Evolutionary conservation across 2,888 invertebrate species (phyloP), one percentile per base, ranked within the genome.

Genomic region (Papilio gigon): DNA sequence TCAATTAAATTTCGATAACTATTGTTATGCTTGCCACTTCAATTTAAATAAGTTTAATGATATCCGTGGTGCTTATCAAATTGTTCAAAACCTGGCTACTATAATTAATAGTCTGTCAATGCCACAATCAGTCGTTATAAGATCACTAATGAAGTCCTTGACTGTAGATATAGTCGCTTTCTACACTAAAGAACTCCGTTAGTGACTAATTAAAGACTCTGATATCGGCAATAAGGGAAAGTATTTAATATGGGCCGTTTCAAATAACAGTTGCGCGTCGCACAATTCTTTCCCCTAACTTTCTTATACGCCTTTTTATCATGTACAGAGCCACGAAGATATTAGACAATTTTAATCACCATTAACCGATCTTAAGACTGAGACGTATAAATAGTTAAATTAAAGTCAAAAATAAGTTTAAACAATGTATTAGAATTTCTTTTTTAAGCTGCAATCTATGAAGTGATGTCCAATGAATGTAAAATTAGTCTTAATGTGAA

Each of bases 401-500:
- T 27, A 8, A 20, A 27, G 14, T 50, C 22, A 14, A 30, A 11
- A 22, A 22, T 44, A 53, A n/a, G 27, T n/a, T 53, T 8, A 53
- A 30, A 53, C n/a, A 27, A 50, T 50, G n/a, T 6, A 4, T 53
- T 53, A n/a, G n/a, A n/a, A 53, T 30, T 27, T 17, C 14, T 30
- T 4, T 9, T 2, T 17, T n/a, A 25, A 25, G 8, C 12, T 20
- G 9, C 8, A 56, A 4, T 56, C 4, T 27, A 30, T 30, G 30
- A 56, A 30, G 17, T 30, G 30, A 30, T 17, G 53, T 50, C 14
- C 37, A 50, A 37, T 25, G 50, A 50, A 63, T 50, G 33, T 27
- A 25, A 50, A 63, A 63, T 63, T 20, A 33, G 20, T 33, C 30
- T 47, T 63, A 47, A 63, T 47, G 47, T 56, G 53, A 56, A 35